Base-by-base conservation (phyloP, 1,140 invertebrate species). In the Bombus huntii region DNA sequence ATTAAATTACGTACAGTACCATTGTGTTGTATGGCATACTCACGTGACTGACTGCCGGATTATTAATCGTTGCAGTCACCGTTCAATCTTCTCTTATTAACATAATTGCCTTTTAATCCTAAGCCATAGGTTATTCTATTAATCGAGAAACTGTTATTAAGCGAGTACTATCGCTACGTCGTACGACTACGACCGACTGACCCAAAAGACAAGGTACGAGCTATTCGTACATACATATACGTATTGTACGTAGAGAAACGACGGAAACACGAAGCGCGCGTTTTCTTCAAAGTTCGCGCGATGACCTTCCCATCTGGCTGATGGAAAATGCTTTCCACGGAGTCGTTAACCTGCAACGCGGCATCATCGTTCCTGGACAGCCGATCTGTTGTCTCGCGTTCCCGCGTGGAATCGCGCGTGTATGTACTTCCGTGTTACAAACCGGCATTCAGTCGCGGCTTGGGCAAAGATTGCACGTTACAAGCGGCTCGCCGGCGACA, bases 381-480 rank as follows among this genome's bases (percentile, higher is more conserved):
- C 84, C 83, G 84, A 90, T 90, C 86, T 84, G 90, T 92, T 92
- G 92, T 92, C 87, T 81, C 65, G 34, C 44, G 82, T 28, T 86
- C 83, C 72, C 53, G 47, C 80, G 83, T 77, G 79, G 76, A 79
- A 76, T 81, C 39, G 66, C 73, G 66, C 53, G 72, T 75, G 80
- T 53, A 53, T 87, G 79, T 87, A 91, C 92, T 92, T 92, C 92
- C 92, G 92, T 90, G 91, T 92, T 91, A 92, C 91, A 89, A 88
- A 88, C 89, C 81, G 85, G 89, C 87, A 90, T 91, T 92, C 91
- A 89, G 85, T 44, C 57, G 73, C 71, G 53, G 80, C 70, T 31
- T 47, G 47, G 65, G 81, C 70, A 68, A 83, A 86, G 80, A 91
- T 87, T 65, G 85, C 74, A 68, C 80, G 76, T 83, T 91, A 81